Conservation (phyloP, 2,113 vertebrate species). For the Hippocampus abdominalis region DNA sequence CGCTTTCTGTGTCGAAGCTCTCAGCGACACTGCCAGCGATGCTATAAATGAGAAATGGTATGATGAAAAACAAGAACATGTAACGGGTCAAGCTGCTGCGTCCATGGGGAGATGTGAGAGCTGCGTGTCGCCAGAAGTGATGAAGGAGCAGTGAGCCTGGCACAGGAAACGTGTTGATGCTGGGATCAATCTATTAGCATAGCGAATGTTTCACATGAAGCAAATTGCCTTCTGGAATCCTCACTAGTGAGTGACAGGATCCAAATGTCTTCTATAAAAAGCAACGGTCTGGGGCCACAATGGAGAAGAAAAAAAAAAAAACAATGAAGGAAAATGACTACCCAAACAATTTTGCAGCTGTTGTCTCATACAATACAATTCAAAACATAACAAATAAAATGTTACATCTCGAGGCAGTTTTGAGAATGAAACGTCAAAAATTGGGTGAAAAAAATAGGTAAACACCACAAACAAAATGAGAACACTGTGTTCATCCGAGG, state of each 20-base stretch:
- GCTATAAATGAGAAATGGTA: conserved; percentile 60
- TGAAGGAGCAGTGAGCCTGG: conserved; percentile 9
- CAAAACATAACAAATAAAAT: conserved; percentile 7
- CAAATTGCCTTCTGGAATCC: conserved; percentile 34
- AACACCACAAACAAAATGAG: background rate
- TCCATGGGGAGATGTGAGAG: conserved; percentile 8
- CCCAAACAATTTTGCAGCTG: conserved; percentile 40
- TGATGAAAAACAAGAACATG: conserved; percentile 21
- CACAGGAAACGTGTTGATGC: conserved; percentile 13
- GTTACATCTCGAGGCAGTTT: background rate
- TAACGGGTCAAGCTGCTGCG: conserved; percentile 13
- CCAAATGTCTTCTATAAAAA: conserved; percentile 47
- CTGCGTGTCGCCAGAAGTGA: conserved; percentile 18
- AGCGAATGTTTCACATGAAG: conserved; percentile 38
- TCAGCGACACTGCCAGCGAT: conserved; percentile 97
- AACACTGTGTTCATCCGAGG: background rate
- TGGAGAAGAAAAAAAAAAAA: background rate
- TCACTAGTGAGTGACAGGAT: conserved; percentile 41
- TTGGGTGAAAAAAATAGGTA: background rate
- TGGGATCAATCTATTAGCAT: conserved; percentile 27
- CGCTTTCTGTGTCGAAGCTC: conserved; percentile 96
- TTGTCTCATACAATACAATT: conserved; percentile 11
- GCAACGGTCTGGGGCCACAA: conserved; percentile 47
- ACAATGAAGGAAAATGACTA: conserved; percentile 22
- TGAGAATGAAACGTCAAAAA: background rate